These are phyloP conservation scores for Tribolium freemani DNA, from an alignment of 2,888 invertebrate genomes.

Conservation along the genomic window DNA sequence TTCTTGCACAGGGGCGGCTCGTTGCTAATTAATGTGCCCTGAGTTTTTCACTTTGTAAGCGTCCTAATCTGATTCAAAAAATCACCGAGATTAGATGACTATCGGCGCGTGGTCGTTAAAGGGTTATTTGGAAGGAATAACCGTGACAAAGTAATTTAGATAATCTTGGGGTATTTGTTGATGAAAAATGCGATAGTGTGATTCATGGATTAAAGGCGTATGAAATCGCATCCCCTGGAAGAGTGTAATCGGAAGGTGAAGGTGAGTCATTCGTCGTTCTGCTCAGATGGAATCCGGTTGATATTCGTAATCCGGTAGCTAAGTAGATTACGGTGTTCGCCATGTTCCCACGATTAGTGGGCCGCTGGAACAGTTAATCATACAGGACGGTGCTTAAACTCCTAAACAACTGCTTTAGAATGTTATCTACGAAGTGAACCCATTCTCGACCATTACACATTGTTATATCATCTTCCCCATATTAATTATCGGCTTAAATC, in stretches of 20 bases:
- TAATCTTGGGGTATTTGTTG: slow-evolving; percentile 34
- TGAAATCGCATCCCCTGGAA: slow-evolving; percentile 17
- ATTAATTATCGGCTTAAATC: slow-evolving; percentile 29
- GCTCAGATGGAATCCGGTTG: slow-evolving; percentile 56
- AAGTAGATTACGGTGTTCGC: slow-evolving; percentile 63
- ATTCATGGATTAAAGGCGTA: slow-evolving; percentile 36
- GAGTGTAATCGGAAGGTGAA: slow-evolving; percentile 32
- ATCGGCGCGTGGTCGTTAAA: neutral
- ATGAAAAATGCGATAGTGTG: slow-evolving; percentile 46
- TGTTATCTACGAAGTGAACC: slow-evolving; percentile 42
- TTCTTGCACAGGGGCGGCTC: too few species aligned
- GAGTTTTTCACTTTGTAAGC: too few species aligned
- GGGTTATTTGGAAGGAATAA: slow-evolving; percentile 20
- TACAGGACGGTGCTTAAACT: slow-evolving; percentile 50
- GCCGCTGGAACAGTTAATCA: slow-evolving; percentile 57
- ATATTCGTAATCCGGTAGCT: slow-evolving; percentile 63
- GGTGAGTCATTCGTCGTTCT: slow-evolving; percentile 51
- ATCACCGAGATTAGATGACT: neutral
- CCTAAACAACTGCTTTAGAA: slow-evolving; percentile 47
- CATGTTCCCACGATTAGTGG: slow-evolving; percentile 62
- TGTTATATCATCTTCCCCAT: slow-evolving; percentile 37
- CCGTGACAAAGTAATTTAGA: slow-evolving; percentile 52
- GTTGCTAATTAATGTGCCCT: too few species aligned
- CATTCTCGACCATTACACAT: slow-evolving; percentile 45
- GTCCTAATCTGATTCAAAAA: neutral